Conservation (phyloP, 2,888 invertebrate genomes). For the Drosophila vallismaia region DNA sequence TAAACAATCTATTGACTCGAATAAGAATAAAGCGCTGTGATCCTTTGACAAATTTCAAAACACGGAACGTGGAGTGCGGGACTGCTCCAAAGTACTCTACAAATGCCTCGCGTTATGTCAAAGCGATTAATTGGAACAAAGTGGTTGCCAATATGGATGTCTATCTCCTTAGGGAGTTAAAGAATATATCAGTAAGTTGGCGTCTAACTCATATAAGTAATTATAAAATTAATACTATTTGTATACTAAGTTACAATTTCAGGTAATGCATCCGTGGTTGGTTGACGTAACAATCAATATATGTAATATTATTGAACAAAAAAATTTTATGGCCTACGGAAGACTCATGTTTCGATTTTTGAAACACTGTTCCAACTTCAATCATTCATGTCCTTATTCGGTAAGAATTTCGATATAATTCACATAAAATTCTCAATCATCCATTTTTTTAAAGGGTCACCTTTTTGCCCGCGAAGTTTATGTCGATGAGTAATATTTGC, state of each 20-base stretch:
- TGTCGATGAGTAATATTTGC: too few relatives aligned
- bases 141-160: constrained; percentile 14
- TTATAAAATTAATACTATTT: not conserved
- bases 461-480: too few relatives aligned
- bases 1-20: too few relatives aligned
- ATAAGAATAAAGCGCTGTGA: not conserved
- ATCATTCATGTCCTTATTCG: constrained; percentile 25
- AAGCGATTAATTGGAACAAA: constrained; percentile 23
- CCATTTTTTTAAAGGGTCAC: too few relatives aligned
- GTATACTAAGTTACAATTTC: not conserved
- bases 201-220: not conserved
- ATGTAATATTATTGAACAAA: constrained; percentile 11
- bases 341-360: not conserved
- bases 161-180: not conserved
- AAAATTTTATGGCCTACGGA: constrained; percentile 11
- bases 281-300: constrained; percentile 14
- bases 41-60: constrained; percentile 12
- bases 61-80: constrained; percentile 15
- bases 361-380: constrained; percentile 12
- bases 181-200: constrained; percentile 2
- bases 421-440: too few relatives aligned
- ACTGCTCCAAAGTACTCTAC: constrained; percentile 1
- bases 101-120: constrained; percentile 12
- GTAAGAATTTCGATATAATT: not conserved
- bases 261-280: constrained; percentile 20